Evolutionary conservation across 2,888 invertebrate genomes (phyloP).

Genomic region (Auanema sp.): DNA sequence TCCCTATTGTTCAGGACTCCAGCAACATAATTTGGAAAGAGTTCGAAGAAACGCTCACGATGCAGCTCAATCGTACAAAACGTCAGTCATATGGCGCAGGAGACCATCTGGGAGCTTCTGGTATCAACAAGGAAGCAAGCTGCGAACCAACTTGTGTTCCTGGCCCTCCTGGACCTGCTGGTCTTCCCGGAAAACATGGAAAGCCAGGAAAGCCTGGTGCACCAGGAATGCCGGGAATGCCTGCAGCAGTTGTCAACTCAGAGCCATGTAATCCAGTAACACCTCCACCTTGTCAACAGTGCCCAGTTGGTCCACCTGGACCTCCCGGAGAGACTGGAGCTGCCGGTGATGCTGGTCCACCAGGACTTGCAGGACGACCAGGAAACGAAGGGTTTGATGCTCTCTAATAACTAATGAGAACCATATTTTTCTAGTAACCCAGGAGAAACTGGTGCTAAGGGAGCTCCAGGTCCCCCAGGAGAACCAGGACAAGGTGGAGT

Average conservation of each 20-base stretch:
- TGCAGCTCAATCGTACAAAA: no score
- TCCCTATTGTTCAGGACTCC: no score
- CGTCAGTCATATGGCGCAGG: background rate
- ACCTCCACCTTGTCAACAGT: conserved; percentile 47
- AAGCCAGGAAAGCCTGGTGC: conserved; percentile 46
- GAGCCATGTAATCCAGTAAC: conserved; percentile 50
- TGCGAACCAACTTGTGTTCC: conserved; percentile 37
- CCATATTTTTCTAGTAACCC: conserved; percentile 5
- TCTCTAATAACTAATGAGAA: background rate
- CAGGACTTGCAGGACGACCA: conserved; percentile 29
- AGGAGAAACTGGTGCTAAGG: conserved; percentile 18
- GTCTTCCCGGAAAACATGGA: conserved; percentile 24
- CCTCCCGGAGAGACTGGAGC: conserved; percentile 45
- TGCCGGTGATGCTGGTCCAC: conserved; percentile 41
- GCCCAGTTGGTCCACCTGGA: conserved; percentile 50
- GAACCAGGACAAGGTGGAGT: conserved; percentile 39
- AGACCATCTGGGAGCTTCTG: background rate
- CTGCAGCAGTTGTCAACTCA: conserved; percentile 30
- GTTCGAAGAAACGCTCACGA: no score
- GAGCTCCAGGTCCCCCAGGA: conserved; percentile 43
- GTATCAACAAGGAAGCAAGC: background rate
- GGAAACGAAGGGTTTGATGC: conserved; percentile 18
- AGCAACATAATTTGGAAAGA: no score
- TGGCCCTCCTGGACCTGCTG: conserved; percentile 38
- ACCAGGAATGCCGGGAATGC: conserved; percentile 39